phyloP scores from a whole-genome alignment of 2,888 invertebrate genomes.

The Gymnocheta viridis region DNA sequence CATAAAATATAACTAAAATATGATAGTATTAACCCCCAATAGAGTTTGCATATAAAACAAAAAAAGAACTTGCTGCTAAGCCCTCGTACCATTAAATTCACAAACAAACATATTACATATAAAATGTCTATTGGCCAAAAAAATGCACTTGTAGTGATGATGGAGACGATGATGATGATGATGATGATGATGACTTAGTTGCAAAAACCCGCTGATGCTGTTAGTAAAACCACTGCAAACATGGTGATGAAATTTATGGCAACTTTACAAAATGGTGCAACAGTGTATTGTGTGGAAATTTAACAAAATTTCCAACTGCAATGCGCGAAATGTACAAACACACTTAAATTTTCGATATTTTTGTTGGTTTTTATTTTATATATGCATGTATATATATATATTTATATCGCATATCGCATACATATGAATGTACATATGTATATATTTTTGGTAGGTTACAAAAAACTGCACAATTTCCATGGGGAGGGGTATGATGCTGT shows the following conservation, averaged over 20 bases:
- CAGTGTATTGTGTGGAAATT: constrained; percentile 65
- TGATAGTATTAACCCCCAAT: constrained; percentile 59
- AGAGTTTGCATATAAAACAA: constrained; percentile 29
- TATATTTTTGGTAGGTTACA: constrained; percentile 30
- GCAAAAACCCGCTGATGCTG: constrained; percentile 66
- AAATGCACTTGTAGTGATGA: constrained; percentile 43
- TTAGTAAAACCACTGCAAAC: constrained; percentile 70
- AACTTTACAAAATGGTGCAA: constrained; percentile 75
- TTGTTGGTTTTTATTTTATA: constrained; percentile 31
- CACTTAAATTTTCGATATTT: constrained; percentile 27
- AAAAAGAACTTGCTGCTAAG: neutral
- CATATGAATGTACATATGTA: neutral
- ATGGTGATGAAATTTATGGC: constrained; percentile 77
- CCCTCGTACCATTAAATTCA: neutral
- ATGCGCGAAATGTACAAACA: constrained; percentile 62
- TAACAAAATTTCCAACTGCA: constrained; percentile 62
- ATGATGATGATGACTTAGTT: constrained; percentile 39
- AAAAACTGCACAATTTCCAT: constrained; percentile 20
- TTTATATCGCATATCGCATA: neutral
- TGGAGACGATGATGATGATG: constrained; percentile 30
- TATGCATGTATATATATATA: neutral
- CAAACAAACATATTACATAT: neutral
- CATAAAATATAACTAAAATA: constrained; percentile 61
- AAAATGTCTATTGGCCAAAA: neutral
- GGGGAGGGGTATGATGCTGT: constrained; percentile 30